phyloP scores from a whole-genome alignment of 2,888 invertebrate genomes.

The Blastobasis adustella region DNA sequence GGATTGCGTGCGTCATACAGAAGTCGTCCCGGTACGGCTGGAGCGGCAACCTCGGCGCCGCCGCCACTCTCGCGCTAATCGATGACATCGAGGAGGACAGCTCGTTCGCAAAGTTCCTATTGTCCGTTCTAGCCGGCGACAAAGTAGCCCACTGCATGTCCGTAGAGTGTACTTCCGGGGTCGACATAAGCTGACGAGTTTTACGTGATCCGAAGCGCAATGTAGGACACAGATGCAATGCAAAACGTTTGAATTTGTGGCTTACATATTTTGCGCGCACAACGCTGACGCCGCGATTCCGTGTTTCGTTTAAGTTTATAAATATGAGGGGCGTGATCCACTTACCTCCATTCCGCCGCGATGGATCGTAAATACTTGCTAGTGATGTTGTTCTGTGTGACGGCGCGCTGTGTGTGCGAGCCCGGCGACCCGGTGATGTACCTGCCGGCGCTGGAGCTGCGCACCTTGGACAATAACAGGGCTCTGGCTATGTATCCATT shows the following conservation, averaged over 20 bases:
- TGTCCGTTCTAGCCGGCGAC: slow-evolving; percentile 57
- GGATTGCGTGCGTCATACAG: slow-evolving; percentile 58
- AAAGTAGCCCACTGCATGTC: slow-evolving; percentile 66
- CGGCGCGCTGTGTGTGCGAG: slow-evolving; percentile 12
- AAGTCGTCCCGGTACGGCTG: slow-evolving; percentile 42
- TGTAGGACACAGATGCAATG: slow-evolving; percentile 28
- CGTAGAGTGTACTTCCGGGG: slow-evolving; percentile 60
- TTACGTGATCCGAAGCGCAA: slow-evolving; percentile 37
- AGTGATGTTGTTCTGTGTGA: slow-evolving; percentile 24
- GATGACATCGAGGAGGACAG: slow-evolving; percentile 57
- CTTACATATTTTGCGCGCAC: slow-evolving; percentile 29
- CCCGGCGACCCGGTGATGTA: slow-evolving; percentile 33
- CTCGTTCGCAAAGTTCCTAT: slow-evolving; percentile 51
- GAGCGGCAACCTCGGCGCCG: slow-evolving; percentile 54
- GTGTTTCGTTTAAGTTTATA: slow-evolving; percentile 22
- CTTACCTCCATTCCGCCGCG: slow-evolving; percentile 23
- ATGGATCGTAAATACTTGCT: slow-evolving; percentile 32
- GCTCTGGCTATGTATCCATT: slow-evolving; percentile 14
- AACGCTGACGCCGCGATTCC: slow-evolving; percentile 35
- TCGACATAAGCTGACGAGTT: slow-evolving; percentile 61
- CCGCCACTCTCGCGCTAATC: slow-evolving; percentile 55
- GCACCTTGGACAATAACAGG: slow-evolving; percentile 19
- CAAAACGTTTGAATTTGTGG: slow-evolving; percentile 19
- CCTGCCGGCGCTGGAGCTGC: slow-evolving; percentile 34
- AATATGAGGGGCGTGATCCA: slow-evolving; percentile 19